A percentile compares a stretch with the other conserved stretches of the same genome.
phyloP scores from a whole-genome alignment of 2,113 vertebrate species.

The Myotis yumanensis region DNA sequence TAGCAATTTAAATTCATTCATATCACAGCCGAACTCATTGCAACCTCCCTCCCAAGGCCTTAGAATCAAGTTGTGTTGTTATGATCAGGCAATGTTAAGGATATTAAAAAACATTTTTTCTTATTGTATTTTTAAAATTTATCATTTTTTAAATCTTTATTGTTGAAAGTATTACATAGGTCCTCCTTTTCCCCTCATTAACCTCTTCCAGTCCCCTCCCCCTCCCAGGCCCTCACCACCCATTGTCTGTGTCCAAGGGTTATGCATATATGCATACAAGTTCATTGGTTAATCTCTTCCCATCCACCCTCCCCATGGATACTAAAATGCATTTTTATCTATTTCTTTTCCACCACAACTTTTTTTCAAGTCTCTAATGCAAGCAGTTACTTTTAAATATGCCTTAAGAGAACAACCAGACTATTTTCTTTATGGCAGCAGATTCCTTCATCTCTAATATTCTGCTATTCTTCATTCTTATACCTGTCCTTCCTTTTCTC shows the following conservation, averaged over 20 bases:
- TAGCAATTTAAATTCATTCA: background rate
- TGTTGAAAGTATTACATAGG: no score
- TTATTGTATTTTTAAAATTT: no score
- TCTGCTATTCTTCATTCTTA: background rate
- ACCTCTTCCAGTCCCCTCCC: no score
- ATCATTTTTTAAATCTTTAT: no score
- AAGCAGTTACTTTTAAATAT: background rate
- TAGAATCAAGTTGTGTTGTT: background rate
- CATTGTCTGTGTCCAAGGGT: no score
- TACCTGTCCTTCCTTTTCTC: background rate
- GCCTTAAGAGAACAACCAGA: background rate
- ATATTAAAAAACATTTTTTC: background rate
- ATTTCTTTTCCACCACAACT: background rate
- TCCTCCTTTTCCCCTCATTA: no score
- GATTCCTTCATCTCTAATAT: background rate
- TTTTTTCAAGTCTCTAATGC: background rate
- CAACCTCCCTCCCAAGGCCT: background rate
- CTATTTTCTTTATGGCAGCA: background rate
- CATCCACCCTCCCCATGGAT: background rate
- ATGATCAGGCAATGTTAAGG: background rate
- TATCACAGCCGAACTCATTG: background rate
- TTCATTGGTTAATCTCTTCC: no score
- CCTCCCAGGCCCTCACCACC: no score
- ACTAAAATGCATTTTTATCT: background rate
- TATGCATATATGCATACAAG: no score